phyloP scores from a whole-genome alignment of 1,140 invertebrate species.

The Ephestia elutella region DNA sequence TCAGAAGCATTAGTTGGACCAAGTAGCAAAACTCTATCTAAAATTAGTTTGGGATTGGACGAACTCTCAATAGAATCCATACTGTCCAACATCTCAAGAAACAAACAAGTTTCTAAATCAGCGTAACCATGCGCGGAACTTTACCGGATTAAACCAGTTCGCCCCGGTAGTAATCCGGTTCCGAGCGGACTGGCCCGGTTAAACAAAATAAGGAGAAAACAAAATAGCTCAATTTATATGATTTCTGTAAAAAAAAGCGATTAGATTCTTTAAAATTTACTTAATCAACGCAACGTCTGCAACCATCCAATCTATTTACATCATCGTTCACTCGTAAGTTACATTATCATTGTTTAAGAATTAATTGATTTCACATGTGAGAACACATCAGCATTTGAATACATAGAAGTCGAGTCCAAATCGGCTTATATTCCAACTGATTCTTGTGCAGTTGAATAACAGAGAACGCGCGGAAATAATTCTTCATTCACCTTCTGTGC shows the following conservation, averaged over 20 bases:
- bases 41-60: slow-evolving; percentile 36
- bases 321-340: no score
- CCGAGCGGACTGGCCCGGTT: slow-evolving; percentile 31
- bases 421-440: no score
- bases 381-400: no score
- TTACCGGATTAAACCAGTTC: slow-evolving; percentile 58
- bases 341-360: no score
- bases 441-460: no score
- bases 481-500: slow-evolving; percentile 16
- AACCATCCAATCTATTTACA: no score
- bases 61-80: slow-evolving; percentile 28
- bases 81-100: slow-evolving; percentile 46
- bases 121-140: slow-evolving; percentile 63
- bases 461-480: no score
- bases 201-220: slow-evolving; percentile 2
- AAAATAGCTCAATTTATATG: slow-evolving; percentile 1
- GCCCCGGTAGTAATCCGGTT: slow-evolving; percentile 55
- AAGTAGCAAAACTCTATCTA: slow-evolving; percentile 16
- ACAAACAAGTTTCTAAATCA: slow-evolving; percentile 69
- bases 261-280: no score
- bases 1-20: background rate
- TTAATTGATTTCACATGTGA: no score
- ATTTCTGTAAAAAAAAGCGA: background rate
- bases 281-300: no score
- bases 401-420: no score